Base-by-base conservation (phyloP, 2,797 vertebrate species). In the Onychomys arenicola region DNA sequence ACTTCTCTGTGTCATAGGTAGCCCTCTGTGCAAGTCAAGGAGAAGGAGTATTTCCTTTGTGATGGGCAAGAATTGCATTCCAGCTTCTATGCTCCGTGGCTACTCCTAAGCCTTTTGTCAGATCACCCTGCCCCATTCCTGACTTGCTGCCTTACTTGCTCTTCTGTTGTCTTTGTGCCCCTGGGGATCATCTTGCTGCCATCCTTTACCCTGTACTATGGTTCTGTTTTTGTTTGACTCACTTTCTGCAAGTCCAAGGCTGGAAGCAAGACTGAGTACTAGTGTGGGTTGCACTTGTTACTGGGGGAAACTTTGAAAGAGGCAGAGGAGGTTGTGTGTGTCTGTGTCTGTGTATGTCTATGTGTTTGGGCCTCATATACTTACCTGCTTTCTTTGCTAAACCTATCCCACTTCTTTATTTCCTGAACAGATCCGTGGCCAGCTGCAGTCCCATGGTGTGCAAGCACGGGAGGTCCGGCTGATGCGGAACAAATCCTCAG, bases 401-500 rank as follows among this genome's bases (percentile, higher is more conserved):
- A 93, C 90, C 94, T 23, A 34, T 78, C 78, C 57, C 27, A 32
- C 89, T 69, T 94, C 95, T 97, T 43, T 96, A 84, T 98, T 78
- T 96, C 78, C 94, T 4, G 6, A 93, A 73, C 91, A 99, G 99
- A 99, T 99, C 95, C 99, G 99, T n/a, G 98, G 98, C 84, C 99
- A 99, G 85, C 98, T 99, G 96, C 99, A 99, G 98, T 99, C 99
- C 92, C 99, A 99, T 67, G 99, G 99, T 40, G 98, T 99, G 97
- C 99, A 99, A 96, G 99, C 99, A 16, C 99, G 99, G 97, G 99
- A 99, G 91, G 99, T 99, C 97, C 99, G 99, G 61, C 99, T 99
- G 77, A 99, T 99, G 99, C 99, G 99, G 97, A 99, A 99, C 98
- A 99, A 99, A 98, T 99, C 99, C 89, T 99, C 99, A 99, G 99